These are phyloP conservation scores for Lophotriccus pileatus DNA, from an alignment of 2,797 vertebrate species.

Conservation along the genomic window DNA sequence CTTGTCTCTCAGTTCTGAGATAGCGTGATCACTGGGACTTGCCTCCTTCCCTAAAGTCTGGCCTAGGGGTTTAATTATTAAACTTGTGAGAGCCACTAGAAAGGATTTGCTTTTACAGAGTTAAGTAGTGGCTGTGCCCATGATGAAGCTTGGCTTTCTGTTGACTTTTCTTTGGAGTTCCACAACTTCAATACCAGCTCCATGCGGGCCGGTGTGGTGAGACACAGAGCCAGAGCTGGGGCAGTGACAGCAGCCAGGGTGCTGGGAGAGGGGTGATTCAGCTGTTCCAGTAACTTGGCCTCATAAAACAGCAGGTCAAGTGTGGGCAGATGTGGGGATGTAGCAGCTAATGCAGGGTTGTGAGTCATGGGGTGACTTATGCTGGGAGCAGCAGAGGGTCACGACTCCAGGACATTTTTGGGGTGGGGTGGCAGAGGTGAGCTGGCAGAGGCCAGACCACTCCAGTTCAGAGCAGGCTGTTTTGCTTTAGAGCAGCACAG, in stretches of 20 bases:
- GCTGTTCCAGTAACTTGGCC: background rate
- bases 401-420: accelerated
- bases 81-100: background rate
- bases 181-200: background rate
- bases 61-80: background rate
- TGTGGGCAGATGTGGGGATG: background rate
- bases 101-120: background rate
- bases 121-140: background rate
- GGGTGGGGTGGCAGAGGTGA: background rate
- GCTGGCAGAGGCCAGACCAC: background rate
- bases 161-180: background rate
- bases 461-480: background rate
- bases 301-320: background rate
- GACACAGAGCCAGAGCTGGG: background rate
- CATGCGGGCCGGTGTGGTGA: background rate
- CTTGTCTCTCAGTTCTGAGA: background rate
- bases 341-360: background rate
- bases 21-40: background rate
- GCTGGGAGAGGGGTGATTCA: slow-evolving; percentile 4
- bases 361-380: background rate
- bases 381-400: background rate
- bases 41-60: background rate
- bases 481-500: background rate
- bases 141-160: background rate
- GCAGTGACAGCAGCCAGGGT: background rate